phyloP scores from a whole-genome alignment of 2,888 invertebrate genomes.

The Harpalus rufipes region DNA sequence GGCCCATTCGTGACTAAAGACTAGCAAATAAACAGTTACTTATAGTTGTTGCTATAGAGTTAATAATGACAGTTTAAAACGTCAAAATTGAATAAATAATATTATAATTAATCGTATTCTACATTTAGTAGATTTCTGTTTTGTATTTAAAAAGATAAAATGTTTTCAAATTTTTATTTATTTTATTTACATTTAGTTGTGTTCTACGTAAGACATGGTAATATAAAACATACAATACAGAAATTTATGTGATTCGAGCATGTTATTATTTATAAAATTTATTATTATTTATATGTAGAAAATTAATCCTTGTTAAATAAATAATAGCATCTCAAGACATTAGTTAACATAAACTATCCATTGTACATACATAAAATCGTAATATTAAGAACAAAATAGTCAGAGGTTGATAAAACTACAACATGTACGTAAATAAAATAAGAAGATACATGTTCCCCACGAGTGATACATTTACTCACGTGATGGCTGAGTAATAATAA shows the following conservation, averaged over 20 bases:
- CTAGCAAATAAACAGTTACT: too few species aligned
- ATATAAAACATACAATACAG: conserved; percentile 66
- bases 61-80: too few species aligned
- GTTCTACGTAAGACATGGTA: conserved; percentile 66
- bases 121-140: not conserved
- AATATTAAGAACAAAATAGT: not conserved
- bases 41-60: too few species aligned
- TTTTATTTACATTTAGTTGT: conserved; percentile 66
- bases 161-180: conserved; percentile 60
- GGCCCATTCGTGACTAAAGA: too few species aligned
- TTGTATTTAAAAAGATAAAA: not conserved
- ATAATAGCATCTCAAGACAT: not conserved
- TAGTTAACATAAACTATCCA: not conserved
- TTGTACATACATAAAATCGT: too few species aligned
- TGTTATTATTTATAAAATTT: conserved; percentile 60
- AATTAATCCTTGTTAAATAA: conserved; percentile 12
- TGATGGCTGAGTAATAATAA: conserved; percentile 4
- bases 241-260: conserved; percentile 63
- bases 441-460: conserved; percentile 11
- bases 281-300: conserved; percentile 5
- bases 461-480: conserved; percentile 45
- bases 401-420: conserved; percentile 34
- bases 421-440: conserved; percentile 48
- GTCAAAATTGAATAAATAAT: too few species aligned
- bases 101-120: too few species aligned